Percentiles rank a stretch among this genome's conserved stretches.
Evolutionary conservation across 2,797 vertebrate genomes (phyloP).

Genomic region (Falco novaeseelandiae): DNA sequence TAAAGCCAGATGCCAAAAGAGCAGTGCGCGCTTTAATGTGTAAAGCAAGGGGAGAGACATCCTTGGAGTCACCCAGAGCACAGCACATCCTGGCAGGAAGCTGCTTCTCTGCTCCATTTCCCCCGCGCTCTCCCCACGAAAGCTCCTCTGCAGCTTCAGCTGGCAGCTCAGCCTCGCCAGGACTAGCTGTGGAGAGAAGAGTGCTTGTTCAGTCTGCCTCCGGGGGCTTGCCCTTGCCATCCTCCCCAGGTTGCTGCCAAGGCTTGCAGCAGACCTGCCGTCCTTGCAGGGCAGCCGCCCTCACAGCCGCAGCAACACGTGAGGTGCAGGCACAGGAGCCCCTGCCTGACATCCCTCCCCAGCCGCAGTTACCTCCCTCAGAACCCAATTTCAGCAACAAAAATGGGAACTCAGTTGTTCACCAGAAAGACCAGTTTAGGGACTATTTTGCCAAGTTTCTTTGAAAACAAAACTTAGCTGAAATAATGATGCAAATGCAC

Average conservation of each 20-base stretch:
- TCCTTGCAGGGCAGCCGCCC: fast-evolving
- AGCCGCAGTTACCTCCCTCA: neutral
- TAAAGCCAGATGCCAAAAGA: neutral
- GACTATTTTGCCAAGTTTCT: neutral
- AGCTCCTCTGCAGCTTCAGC: neutral
- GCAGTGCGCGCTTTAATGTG: fast-evolving
- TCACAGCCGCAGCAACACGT: fast-evolving
- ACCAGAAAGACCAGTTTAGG: fast-evolving
- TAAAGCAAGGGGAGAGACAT: neutral
- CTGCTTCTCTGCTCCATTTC: neutral
- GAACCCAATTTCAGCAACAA: neutral
- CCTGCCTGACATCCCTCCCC: neutral
- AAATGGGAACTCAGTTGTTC: neutral
- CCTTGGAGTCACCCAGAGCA: neutral
- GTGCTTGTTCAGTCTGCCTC: too few species aligned
- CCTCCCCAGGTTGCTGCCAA: neutral
- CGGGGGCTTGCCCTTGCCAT: fast-evolving
- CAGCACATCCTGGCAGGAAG: neutral
- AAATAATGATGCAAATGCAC: neutral
- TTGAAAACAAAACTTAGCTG: neutral
- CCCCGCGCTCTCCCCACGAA: fast-evolving
- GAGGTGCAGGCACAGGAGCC: neutral
- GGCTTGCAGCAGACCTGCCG: neutral
- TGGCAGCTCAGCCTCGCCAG: fast-evolving
- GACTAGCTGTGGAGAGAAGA: neutral